phyloP scores from a whole-genome alignment of 2,113 vertebrate genomes.

The Rhinoderma darwinii region DNA sequence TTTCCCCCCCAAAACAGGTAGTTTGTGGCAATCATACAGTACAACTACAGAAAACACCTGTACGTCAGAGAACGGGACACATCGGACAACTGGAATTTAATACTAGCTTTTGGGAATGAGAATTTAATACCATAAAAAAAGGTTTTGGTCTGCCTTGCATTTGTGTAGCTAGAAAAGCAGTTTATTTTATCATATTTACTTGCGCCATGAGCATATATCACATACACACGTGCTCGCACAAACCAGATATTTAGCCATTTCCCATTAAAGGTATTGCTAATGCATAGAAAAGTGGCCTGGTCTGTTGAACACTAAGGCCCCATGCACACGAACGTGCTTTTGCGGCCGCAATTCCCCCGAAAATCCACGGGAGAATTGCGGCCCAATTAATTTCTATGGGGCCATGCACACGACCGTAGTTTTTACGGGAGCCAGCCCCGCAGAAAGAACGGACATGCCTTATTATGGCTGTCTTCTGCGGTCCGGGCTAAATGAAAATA shows the following conservation, averaged over 20 bases:
- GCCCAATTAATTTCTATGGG: too few species aligned
- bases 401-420: too few species aligned
- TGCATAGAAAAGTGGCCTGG: background rate
- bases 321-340: too few species aligned
- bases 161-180: background rate
- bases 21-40: slow-evolving; percentile 36
- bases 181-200: background rate
- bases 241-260: background rate
- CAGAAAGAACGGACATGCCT: too few species aligned
- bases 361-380: too few species aligned
- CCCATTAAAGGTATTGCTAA: background rate
- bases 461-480: too few species aligned
- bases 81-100: background rate
- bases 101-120: background rate
- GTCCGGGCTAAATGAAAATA: too few species aligned
- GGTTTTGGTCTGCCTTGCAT: slow-evolving; percentile 8
- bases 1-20: background rate
- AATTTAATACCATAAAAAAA: slow-evolving; percentile 1
- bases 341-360: too few species aligned
- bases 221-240: background rate
- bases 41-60: background rate
- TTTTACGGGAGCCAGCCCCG: too few species aligned
- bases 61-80: background rate
- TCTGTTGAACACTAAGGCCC: background rate
- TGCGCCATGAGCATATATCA: background rate